These are phyloP conservation scores for Cerastoderma edule DNA, from an alignment of 2,888 invertebrate genomes.

Conservation along the genomic window DNA sequence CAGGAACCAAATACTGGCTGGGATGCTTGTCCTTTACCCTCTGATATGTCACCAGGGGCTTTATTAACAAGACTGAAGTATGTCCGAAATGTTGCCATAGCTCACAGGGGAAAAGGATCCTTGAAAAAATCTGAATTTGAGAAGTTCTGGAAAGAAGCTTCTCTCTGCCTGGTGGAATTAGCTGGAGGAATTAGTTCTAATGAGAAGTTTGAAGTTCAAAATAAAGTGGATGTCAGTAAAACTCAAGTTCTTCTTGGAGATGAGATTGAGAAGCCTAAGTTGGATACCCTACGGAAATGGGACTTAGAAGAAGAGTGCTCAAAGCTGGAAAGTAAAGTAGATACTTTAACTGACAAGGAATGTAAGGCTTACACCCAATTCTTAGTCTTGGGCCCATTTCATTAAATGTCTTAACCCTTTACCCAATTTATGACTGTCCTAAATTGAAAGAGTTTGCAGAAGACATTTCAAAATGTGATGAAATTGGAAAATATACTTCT, in stretches of 20 bases:
- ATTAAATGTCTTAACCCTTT: too few relatives aligned
- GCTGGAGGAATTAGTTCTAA: neutral
- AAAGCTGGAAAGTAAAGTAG: too few relatives aligned
- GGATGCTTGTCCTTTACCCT: neutral
- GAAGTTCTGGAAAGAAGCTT: neutral
- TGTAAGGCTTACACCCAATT: too few relatives aligned
- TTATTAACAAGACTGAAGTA: neutral
- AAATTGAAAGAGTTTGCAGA: too few relatives aligned
- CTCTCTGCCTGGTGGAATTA: neutral
- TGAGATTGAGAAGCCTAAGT: neutral
- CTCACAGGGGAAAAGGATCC: neutral
- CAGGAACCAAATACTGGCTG: conserved; percentile 1
- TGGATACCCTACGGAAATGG: neutral
- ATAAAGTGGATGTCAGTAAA: neutral
- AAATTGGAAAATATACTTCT: too few relatives aligned
- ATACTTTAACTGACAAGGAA: too few relatives aligned
- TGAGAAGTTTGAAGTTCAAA: neutral
- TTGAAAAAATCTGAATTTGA: neutral
- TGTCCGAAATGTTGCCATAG: neutral
- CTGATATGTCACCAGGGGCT: neutral
- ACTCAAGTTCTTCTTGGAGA: neutral
- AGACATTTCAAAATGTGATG: too few relatives aligned
- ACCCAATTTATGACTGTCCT: too few relatives aligned
- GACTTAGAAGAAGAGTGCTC: conserved; percentile 1
- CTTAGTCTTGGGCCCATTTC: too few relatives aligned